Evolutionary conservation across 2,888 invertebrate species (phyloP), one percentile per base, ranked within the genome.

Genomic region (Cactoblastis cactorum): DNA sequence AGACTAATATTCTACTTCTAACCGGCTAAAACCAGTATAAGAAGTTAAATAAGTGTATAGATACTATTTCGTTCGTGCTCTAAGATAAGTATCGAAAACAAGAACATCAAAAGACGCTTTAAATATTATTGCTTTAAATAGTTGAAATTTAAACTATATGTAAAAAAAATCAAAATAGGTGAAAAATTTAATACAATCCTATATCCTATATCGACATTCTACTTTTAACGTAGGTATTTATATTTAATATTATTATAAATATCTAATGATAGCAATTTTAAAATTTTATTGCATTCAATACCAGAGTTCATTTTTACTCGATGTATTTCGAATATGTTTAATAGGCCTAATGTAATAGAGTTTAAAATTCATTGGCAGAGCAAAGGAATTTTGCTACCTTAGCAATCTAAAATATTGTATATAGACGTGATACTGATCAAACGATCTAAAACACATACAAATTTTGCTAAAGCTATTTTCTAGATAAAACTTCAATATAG

Each of bases 281-380:
- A n/a, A n/a, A n/a, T n/a, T 28, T 28, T 28, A 28, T 28, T 28
- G 28, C 35, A 48, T 6, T 52, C 41, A 22, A 43, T 43, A 43
- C n/a, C n/a, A n/a, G n/a, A n/a, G n/a, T 6, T 28, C 9, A 6
- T 28, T 28, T 28, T 28, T 6, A 28, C 9, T 28, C 5, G 28
- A 28, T 9, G 28, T 9, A n/a, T n/a, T n/a, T n/a, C n/a, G n/a
- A n/a, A n/a, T n/a, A n/a, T n/a, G n/a, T n/a, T n/a, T n/a, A n/a
- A n/a, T n/a, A n/a, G 28, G 5, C 3, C 28, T 28, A 22, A 22
- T 28, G 8, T 28, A 28, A 9, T 9, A 4, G 8, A 6, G 1
- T 28, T 28, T 28, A 28, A 28, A 28, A 28, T 28, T 8, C 28
- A 28, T 28, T 28, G 9, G 4, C 8, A 6, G 8, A 28, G 28